These are phyloP conservation scores for Hyppa rectilinea DNA, from an alignment of 2,888 invertebrate species.

Conservation along the genomic window DNA sequence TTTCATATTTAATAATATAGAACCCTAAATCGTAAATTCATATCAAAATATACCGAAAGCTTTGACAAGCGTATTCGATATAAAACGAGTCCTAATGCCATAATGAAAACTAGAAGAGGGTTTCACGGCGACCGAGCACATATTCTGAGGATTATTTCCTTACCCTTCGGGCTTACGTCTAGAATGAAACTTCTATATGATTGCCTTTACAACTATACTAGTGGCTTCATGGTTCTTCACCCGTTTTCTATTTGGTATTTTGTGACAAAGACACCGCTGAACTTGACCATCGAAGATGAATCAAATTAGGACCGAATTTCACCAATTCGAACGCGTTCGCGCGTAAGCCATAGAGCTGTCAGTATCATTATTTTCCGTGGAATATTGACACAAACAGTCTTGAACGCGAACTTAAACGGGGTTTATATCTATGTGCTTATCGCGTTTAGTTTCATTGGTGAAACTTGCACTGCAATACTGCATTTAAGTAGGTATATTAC, in stretches of 20 bases:
- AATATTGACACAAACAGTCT: too few species aligned
- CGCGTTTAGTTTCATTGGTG: too few species aligned
- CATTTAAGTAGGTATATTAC: neutral
- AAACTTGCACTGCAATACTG: too few species aligned
- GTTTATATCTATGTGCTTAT: too few species aligned
- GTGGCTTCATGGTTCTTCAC: constrained; percentile 12
- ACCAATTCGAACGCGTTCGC: too few species aligned
- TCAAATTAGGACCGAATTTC: too few species aligned
- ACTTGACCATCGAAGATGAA: neutral
- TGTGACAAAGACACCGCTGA: neutral
- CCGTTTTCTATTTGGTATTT: neutral
- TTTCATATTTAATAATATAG: neutral
- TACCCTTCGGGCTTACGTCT: constrained; percentile 45
- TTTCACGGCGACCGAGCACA: constrained; percentile 46
- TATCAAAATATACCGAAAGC: constrained; percentile 13
- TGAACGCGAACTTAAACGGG: too few species aligned
- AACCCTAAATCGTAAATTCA: constrained; percentile 22
- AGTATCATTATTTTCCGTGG: too few species aligned
- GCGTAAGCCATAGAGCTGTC: too few species aligned
- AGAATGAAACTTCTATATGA: constrained; percentile 30
- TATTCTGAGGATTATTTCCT: constrained; percentile 47
- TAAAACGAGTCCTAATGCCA: constrained; percentile 39
- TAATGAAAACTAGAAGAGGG: constrained; percentile 47
- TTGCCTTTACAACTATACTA: constrained; percentile 40
- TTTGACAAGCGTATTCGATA: constrained; percentile 30